Percentiles rank a stretch among this genome's conserved stretches.
Conservation (phyloP, 2,888 invertebrate genomes). For the Serrognathus titanus region DNA sequence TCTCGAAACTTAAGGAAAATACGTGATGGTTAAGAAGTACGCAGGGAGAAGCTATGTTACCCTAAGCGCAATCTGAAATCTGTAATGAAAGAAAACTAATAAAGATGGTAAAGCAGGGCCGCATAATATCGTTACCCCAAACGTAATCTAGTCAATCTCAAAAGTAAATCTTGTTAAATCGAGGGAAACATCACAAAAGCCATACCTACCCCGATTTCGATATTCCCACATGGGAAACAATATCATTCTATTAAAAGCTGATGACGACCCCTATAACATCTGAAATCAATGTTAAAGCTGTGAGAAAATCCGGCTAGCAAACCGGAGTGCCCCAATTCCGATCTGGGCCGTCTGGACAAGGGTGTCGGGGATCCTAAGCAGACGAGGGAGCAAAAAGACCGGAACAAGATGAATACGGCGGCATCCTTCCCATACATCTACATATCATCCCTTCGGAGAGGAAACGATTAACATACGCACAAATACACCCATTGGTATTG, state of each 20-base stretch:
- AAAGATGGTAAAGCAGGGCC: too few relatives aligned
- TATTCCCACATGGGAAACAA: constrained; percentile 1
- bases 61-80: too few relatives aligned
- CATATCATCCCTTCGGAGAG: constrained; percentile 16
- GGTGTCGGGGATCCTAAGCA: constrained; percentile 1
- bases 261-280: constrained; percentile 17
- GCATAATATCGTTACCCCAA: too few relatives aligned
- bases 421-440: constrained; percentile 25
- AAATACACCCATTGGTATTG: constrained; percentile 25
- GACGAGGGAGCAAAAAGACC: constrained; percentile 24
- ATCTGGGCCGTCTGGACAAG: constrained; percentile 25
- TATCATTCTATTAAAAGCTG: not conserved
- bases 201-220: not conserved
- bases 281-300: constrained; percentile 9
- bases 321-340: constrained; percentile 23
- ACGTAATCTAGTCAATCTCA: too few relatives aligned
- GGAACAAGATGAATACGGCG: constrained; percentile 24
- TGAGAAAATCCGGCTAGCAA: constrained; percentile 22
- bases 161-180: too few relatives aligned
- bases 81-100: too few relatives aligned
- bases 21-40: too few relatives aligned
- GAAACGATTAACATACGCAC: constrained; percentile 26
- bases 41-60: too few relatives aligned
- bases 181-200: too few relatives aligned
- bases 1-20: too few relatives aligned